Percentiles rank a stretch among this genome's conserved stretches.
These are phyloP conservation scores for Chesias legatella DNA, from an alignment of 2,888 invertebrate species.

Conservation along the genomic window DNA sequence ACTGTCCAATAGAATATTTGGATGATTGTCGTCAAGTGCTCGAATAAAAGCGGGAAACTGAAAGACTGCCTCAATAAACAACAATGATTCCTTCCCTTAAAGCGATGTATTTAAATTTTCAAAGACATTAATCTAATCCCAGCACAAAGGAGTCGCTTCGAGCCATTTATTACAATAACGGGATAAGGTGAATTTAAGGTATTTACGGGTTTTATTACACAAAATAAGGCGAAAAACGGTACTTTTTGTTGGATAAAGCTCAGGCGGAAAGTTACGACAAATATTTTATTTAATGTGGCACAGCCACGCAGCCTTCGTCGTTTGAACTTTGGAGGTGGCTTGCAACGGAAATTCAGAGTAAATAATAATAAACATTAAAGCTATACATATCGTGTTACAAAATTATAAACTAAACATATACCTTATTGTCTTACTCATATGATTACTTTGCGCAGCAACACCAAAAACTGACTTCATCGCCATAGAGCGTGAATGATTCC, in stretches of 20 bases:
- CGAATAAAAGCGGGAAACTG: conserved; percentile 6
- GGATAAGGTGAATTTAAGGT: conserved; percentile 19
- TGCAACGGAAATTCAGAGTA: too few relatives aligned
- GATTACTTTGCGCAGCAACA: too few relatives aligned
- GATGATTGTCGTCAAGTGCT: neutral
- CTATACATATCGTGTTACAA: too few relatives aligned
- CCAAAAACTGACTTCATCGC: too few relatives aligned
- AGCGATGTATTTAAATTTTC: conserved; percentile 24
- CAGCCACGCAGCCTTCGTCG: too few relatives aligned
- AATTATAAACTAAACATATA: too few relatives aligned
- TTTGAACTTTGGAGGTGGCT: too few relatives aligned
- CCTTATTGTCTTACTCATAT: too few relatives aligned
- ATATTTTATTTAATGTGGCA: neutral
- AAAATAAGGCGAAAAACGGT: conserved; percentile 5
- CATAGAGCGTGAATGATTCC: too few relatives aligned
- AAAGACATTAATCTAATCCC: conserved; percentile 24
- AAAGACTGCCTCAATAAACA: conserved; percentile 13
- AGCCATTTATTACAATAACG: conserved; percentile 26
- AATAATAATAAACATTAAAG: too few relatives aligned
- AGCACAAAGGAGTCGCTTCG: conserved; percentile 19
- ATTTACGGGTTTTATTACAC: conserved; percentile 18
- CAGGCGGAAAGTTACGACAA: neutral
- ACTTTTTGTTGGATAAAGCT: conserved; percentile 4
- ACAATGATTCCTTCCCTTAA: conserved; percentile 5
- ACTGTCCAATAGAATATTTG: too few relatives aligned